Conservation (phyloP, 2,888 invertebrate species). For the Osedax frankpressi region DNA sequence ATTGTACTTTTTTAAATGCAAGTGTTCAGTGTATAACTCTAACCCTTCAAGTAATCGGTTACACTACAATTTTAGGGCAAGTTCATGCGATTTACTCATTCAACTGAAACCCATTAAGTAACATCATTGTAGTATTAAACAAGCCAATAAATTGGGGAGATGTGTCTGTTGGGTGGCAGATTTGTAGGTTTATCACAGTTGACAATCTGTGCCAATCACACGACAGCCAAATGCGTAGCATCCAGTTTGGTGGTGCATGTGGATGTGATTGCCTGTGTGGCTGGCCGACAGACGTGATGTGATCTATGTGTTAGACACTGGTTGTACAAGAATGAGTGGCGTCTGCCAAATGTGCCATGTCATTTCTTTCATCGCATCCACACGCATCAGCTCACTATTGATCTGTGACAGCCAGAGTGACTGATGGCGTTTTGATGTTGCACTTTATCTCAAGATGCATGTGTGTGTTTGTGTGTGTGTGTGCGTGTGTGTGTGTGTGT, state of each 20-base stretch:
- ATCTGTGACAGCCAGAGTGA: background rate
- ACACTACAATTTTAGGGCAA: no score
- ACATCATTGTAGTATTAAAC: no score
- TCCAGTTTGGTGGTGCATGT: slow-evolving; percentile 1
- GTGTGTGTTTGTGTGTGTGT: background rate
- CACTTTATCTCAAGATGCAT: background rate
- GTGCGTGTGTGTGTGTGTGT: no score
- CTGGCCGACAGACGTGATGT: background rate
- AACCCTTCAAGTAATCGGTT: no score
- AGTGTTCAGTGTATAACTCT: no score
- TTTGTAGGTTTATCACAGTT: background rate
- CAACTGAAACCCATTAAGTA: no score
- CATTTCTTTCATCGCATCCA: background rate
- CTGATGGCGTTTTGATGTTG: slow-evolving; percentile 4
- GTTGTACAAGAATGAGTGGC: background rate
- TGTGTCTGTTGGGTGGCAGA: background rate
- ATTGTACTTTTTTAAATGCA: no score
- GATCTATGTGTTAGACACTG: background rate
- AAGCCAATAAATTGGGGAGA: no score
- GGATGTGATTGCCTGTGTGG: background rate
- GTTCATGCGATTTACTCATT: no score
- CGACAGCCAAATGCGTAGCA: background rate
- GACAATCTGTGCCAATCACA: background rate
- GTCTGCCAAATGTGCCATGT: slow-evolving; percentile 4
- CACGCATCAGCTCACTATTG: background rate